Evolutionary conservation across 2,797 vertebrate species (phyloP), one percentile per base, ranked within the genome.

Genomic region (Cirrhinus mrigala): DNA sequence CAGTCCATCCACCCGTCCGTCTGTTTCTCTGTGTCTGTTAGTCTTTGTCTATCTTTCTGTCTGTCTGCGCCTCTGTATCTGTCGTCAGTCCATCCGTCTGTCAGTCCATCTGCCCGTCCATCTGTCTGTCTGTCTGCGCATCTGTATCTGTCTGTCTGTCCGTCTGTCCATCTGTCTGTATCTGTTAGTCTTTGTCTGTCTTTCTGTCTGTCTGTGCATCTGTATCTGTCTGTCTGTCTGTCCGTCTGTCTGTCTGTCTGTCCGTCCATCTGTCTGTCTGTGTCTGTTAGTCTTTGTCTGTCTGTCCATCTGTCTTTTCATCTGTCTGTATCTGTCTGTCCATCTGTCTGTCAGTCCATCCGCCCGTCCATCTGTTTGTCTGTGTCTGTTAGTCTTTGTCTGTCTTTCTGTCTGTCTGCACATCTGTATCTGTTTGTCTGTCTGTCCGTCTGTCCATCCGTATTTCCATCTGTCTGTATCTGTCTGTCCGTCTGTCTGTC

Each of bases 71-170:
- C 0, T 62, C 12, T 29, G 3, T 10, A 3, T 3, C 33, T 33
- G 33, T 33, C 2, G 33, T 33, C 33, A 33, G 33, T 44, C 6
- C 6, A 1, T 8, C 7, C 40, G 4, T n/a, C 10, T 22, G 5
- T 46, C 2, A 3, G 0, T 14, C 10, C 22, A 0, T 22, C 4
- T 20, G 16, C 10, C 33, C 8, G 1, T 68, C 20, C n/a, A 1
- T 71, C 37, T 14, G 9, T 46, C 9, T n/a, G 18, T 44, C 37
- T 14, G 9, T 46, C 9, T n/a, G 18, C 22, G 20, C 4, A 0
- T 70, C 10, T 70, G 0, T 69, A 16, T 40, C 1, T 33, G 33
- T 70, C 3, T 20, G 0, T 29, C 18, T n/a, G 1, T 70, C 20
- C 14, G 1, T 6, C 22, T 3, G 1, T 70, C 56, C 4, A n/a